A percentile compares a stretch with the other conserved stretches of the same genome.
Evolutionary conservation across 2,113 vertebrate species (phyloP).

Genomic region (Jaculus jaculus): DNA sequence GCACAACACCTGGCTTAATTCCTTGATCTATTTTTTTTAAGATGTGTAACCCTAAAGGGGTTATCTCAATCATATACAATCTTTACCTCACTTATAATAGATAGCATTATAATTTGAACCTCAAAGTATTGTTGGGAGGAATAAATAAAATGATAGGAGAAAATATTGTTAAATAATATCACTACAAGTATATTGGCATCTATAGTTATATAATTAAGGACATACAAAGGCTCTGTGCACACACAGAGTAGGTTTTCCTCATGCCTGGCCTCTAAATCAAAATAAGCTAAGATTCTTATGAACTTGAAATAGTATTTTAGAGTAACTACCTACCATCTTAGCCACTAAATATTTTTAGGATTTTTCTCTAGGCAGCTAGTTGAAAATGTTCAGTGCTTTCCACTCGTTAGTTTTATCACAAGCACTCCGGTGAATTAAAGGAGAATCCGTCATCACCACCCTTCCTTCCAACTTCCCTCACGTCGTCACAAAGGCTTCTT

Average conservation of each 20-base stretch:
- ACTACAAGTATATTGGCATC: background rate
- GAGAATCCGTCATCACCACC: constrained; percentile 41
- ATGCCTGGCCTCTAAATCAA: constrained; percentile 71
- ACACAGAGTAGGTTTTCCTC: background rate
- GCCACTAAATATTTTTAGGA: constrained; percentile 73
- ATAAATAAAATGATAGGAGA: background rate
- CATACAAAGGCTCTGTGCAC: background rate
- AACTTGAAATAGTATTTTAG: constrained; percentile 71
- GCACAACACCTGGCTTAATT: background rate
- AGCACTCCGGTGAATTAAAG: constrained; percentile 62
- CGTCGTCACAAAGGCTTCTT: constrained; percentile 34
- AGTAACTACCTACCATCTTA: constrained; percentile 70
- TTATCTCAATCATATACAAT: too few species aligned
- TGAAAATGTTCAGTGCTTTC: constrained; percentile 72
- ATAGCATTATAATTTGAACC: background rate
- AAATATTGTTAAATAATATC: background rate
- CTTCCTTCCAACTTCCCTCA: constrained; percentile 41
- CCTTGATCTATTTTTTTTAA: background rate
- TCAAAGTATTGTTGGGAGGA: background rate
- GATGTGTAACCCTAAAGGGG: background rate
- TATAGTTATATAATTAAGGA: background rate
- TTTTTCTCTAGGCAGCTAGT: constrained; percentile 70
- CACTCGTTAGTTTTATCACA: constrained; percentile 75
- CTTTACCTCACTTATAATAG: background rate
- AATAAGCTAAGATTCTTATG: constrained; percentile 67